Conservation (phyloP, 2,797 vertebrate genomes). For the Tachyglossus aculeatus region DNA sequence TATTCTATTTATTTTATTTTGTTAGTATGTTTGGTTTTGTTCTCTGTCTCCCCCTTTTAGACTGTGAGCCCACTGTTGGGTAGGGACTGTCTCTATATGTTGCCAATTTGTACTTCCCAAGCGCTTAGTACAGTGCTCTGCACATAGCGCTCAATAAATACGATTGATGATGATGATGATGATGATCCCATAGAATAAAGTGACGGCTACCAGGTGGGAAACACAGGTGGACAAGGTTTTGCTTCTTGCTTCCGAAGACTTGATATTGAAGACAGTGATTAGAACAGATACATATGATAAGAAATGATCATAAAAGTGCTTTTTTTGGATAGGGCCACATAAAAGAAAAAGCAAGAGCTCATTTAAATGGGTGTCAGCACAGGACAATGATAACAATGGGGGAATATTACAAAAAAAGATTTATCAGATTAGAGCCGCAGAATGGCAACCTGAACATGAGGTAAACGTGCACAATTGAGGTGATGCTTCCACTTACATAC, state of each 20-base stretch:
- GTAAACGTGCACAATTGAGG: conserved; percentile 38
- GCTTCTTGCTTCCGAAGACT: conserved; percentile 1
- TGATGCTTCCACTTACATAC: conserved; percentile 23
- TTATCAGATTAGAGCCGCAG: conserved; percentile 36
- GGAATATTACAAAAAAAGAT: conserved; percentile 60
- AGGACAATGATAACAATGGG: conserved; percentile 36
- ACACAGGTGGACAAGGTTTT: conserved; percentile 45
- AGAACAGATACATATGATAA: conserved; percentile 43
- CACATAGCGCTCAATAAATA: too few species aligned
- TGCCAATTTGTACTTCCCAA: too few species aligned
- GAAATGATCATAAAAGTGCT: conserved; percentile 33
- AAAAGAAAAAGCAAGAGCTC: conserved; percentile 49
- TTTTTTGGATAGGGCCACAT: conserved; percentile 46
- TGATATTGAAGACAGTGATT: conserved; percentile 24
- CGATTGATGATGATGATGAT: too few species aligned
- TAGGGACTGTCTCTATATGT: too few species aligned
- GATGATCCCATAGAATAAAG: too few species aligned
- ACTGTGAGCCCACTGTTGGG: too few species aligned
- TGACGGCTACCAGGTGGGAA: too few species aligned
- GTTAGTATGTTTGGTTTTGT: too few species aligned
- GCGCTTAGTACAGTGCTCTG: too few species aligned
- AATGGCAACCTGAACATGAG: conserved; percentile 39
- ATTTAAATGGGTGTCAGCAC: conserved; percentile 24
- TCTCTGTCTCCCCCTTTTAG: too few species aligned
- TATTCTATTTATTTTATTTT: too few species aligned